Percentiles rank a stretch among this genome's conserved stretches.
Evolutionary conservation across 2,888 invertebrate genomes (phyloP).

Genomic region (Aleiodes alternator): DNA sequence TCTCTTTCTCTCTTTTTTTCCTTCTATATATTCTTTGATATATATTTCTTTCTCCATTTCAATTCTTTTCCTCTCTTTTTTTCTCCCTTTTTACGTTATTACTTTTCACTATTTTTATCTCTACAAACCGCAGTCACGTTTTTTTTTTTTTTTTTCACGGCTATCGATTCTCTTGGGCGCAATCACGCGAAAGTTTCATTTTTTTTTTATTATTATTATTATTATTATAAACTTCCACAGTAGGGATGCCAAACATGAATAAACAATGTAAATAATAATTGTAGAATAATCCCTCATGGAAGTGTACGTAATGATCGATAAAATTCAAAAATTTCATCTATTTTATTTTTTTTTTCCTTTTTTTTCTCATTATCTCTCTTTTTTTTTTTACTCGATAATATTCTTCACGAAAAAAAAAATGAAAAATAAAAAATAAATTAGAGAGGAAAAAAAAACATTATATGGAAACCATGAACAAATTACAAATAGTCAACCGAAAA

Average conservation of each 20-base stretch:
- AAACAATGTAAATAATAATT: slow-evolving; percentile 29
- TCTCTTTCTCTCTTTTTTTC: neutral
- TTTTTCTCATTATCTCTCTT: neutral
- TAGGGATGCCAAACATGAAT: slow-evolving; percentile 38
- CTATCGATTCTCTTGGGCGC: slow-evolving; percentile 32
- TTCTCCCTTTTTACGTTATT: slow-evolving; percentile 26
- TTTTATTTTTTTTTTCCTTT: slow-evolving; percentile 1
- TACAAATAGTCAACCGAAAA: slow-evolving; percentile 58
- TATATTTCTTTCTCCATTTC: slow-evolving; percentile 41
- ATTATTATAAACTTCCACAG: slow-evolving; percentile 43
- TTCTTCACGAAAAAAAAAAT: slow-evolving; percentile 36
- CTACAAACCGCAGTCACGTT: slow-evolving; percentile 22
- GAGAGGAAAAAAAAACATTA: slow-evolving; percentile 50
- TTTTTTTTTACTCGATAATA: neutral
- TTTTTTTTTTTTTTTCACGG: neutral
- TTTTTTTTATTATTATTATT: too few species aligned
- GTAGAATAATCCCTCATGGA: slow-evolving; percentile 27
- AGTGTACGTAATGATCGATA: slow-evolving; percentile 45
- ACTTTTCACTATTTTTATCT: slow-evolving; percentile 29
- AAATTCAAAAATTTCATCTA: neutral
- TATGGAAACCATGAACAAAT: slow-evolving; percentile 41
- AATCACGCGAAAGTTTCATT: slow-evolving; percentile 30
- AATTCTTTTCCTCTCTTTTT: slow-evolving; percentile 23
- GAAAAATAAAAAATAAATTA: slow-evolving; percentile 35
- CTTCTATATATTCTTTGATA: neutral